Evolutionary conservation across 92 coral and sea anemone species (phyloP).

Genomic region (Chrysogorgia sp.): DNA sequence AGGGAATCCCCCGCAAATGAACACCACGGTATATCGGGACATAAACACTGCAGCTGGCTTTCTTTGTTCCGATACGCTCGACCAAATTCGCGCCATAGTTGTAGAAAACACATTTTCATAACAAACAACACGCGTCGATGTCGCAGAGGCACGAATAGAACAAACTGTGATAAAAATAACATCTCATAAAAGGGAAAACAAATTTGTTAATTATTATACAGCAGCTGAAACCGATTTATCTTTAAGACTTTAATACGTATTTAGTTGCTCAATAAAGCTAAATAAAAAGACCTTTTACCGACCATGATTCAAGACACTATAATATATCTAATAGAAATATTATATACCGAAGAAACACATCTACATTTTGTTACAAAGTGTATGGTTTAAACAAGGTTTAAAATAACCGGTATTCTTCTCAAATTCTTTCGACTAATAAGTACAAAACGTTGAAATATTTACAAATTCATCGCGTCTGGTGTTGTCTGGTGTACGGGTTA

Average conservation of each 20-base stretch:
- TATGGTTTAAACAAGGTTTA: conserved; percentile 22
- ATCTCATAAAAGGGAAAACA: too few species aligned
- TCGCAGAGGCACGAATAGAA: background rate
- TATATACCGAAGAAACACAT: background rate
- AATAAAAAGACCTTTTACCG: too few species aligned
- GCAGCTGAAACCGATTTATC: background rate
- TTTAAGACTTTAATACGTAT: background rate
- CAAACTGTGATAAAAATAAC: too few species aligned
- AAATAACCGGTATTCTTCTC: background rate
- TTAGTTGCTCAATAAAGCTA: too few species aligned
- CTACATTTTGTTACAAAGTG: background rate
- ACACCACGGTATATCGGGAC: background rate
- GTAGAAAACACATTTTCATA: background rate
- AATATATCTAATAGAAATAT: background rate
- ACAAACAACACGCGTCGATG: background rate
- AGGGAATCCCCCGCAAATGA: background rate
- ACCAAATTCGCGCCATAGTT: background rate
- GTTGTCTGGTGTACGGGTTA: background rate
- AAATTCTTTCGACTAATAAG: background rate
- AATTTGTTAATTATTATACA: too few species aligned
- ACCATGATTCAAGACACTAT: background rate
- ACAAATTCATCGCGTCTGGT: conserved; percentile 1
- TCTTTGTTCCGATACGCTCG: background rate
- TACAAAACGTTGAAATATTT: conserved; percentile 21
- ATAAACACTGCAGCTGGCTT: background rate